Percentiles rank a stretch among this genome's conserved stretches.
phyloP scores from a whole-genome alignment of 2,113 vertebrate genomes.

The Melanocharis versteri region DNA sequence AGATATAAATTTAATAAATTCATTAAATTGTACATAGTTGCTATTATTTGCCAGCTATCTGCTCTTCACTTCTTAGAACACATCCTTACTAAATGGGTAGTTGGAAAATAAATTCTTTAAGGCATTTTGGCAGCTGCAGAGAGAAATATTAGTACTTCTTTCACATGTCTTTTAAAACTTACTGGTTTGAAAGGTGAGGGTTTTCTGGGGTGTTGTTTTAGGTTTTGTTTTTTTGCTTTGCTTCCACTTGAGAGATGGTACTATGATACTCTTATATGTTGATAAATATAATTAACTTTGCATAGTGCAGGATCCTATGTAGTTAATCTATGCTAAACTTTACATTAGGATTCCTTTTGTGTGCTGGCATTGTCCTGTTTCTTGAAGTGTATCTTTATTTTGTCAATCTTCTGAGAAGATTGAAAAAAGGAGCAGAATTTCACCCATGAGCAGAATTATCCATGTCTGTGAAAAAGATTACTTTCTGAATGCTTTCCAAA shows the following conservation, averaged over 20 bases:
- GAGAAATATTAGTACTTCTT: neutral
- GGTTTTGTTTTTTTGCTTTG: neutral
- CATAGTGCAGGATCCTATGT: neutral
- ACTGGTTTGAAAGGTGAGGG: neutral
- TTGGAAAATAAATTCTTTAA: neutral
- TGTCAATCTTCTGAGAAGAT: slow-evolving; percentile 1
- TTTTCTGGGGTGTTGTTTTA: neutral
- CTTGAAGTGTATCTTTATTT: slow-evolving; percentile 43
- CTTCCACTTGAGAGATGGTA: neutral
- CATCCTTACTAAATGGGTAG: neutral
- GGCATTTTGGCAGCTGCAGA: neutral
- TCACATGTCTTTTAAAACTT: neutral
- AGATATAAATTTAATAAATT: neutral
- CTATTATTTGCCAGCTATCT: neutral
- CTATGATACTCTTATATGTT: neutral
- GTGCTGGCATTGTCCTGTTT: neutral
- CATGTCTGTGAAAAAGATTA: slow-evolving; percentile 64
- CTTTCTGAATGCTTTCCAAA: slow-evolving; percentile 34
- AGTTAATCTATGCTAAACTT: neutral
- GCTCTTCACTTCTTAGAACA: neutral
- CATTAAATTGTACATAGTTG: neutral
- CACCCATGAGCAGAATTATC: slow-evolving; percentile 39
- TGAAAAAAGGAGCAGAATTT: slow-evolving; percentile 48
- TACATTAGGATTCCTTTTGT: neutral
- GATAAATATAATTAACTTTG: neutral